These are phyloP conservation scores for Sesamia inferens DNA, from an alignment of 2,888 invertebrate species.

Conservation along the genomic window DNA sequence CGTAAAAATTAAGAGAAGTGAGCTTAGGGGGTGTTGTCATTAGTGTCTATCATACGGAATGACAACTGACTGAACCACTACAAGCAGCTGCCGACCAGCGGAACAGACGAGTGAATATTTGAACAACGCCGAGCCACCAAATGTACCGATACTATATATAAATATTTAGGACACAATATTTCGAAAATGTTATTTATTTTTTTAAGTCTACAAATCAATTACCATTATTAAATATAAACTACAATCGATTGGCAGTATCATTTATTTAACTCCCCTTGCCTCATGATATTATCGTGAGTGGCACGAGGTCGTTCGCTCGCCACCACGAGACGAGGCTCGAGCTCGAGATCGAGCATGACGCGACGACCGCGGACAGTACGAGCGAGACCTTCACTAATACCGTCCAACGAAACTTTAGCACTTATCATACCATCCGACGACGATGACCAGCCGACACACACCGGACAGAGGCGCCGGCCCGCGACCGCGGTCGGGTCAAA, in stretches of 20 bases:
- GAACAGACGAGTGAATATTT: conserved; percentile 53
- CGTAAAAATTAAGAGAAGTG: too few species aligned
- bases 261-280: conserved; percentile 78
- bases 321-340: background rate
- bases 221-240: conserved; percentile 84
- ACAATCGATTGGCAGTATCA: conserved; percentile 89
- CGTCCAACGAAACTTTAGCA: conserved; percentile 59
- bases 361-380: conserved; percentile 39
- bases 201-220: conserved; percentile 86
- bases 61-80: conserved; percentile 39
- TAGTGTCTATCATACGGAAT: too few species aligned
- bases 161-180: conserved; percentile 87
- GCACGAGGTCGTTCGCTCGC: conserved; percentile 27
- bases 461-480: conserved; percentile 21
- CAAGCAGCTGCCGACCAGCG: conserved; percentile 37
- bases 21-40: too few species aligned
- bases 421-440: conserved; percentile 58
- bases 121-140: conserved; percentile 74
- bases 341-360: conserved; percentile 5
- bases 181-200: conserved; percentile 78
- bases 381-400: conserved; percentile 53
- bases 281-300: conserved; percentile 81
- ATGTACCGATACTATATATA: conserved; percentile 85
- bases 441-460: conserved; percentile 19
- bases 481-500: conserved; percentile 38